Conservation (phyloP, 1,140 invertebrate genomes). For the Kradibia gibbosae region DNA sequence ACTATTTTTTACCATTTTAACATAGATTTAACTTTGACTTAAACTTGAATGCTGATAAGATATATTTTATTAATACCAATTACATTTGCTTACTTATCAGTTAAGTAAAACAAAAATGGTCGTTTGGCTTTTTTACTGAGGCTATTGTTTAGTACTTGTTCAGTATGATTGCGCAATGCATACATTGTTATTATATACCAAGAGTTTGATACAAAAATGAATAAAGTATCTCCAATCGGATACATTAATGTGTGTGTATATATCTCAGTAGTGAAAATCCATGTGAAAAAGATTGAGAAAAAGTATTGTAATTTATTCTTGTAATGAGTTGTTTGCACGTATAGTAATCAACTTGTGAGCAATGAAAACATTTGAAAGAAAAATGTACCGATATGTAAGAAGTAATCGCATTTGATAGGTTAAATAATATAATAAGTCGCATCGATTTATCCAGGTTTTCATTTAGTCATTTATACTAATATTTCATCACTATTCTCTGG, state of each 20-base stretch:
- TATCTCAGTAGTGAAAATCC: neutral
- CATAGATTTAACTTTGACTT: too few relatives aligned
- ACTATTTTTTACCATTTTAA: too few relatives aligned
- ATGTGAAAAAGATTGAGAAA: neutral
- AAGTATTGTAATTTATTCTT: too few relatives aligned
- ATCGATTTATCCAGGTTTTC: slow-evolving; percentile 30
- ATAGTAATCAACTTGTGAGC: too few relatives aligned
- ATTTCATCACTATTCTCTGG: slow-evolving; percentile 53
- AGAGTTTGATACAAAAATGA: neutral
- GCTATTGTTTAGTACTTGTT: too few relatives aligned
- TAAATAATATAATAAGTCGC: neutral
- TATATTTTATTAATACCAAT: too few relatives aligned
- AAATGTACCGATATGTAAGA: neutral
- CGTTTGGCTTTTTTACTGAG: too few relatives aligned
- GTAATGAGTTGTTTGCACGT: neutral
- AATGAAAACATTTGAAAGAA: neutral
- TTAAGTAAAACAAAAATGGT: too few relatives aligned
- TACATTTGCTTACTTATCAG: too few relatives aligned
- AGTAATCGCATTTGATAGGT: slow-evolving; percentile 1
- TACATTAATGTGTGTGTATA: neutral
- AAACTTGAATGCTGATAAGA: too few relatives aligned
- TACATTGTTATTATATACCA: too few relatives aligned
- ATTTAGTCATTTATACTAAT: slow-evolving; percentile 64
- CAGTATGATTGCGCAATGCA: too few relatives aligned
- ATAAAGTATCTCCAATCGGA: neutral